Evolutionary conservation across 37 sponge, comb jelly and placozoan species (phyloP).

Genomic region (Cliona cf. orientalis): DNA sequence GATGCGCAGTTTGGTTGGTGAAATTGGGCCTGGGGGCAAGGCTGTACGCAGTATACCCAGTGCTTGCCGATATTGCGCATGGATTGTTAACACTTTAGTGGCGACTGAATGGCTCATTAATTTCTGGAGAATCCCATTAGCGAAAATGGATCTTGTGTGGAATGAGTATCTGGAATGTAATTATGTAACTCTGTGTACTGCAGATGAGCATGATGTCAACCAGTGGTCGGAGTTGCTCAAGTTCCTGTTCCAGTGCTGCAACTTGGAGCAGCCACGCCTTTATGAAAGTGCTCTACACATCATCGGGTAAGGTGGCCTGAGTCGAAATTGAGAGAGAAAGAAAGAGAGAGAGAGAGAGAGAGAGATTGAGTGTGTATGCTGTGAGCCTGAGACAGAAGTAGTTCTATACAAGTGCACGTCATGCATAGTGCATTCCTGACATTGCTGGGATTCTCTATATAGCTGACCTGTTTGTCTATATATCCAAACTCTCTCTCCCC

Average conservation of each 20-base stretch:
- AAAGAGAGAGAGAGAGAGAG: not conserved
- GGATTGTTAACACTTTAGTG: too few relatives aligned
- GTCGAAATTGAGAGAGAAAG: not conserved
- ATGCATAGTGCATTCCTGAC: not conserved
- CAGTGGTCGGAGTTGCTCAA: slow-evolving; percentile 92
- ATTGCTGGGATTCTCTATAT: not conserved
- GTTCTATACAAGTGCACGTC: not conserved
- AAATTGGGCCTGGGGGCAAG: too few relatives aligned
- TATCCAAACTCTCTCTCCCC: not conserved
- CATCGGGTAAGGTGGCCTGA: slow-evolving; percentile 78
- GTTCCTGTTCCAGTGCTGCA: slow-evolving; percentile 92
- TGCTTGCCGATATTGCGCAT: too few relatives aligned
- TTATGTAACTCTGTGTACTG: too few relatives aligned
- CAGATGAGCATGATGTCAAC: slow-evolving; percentile 83
- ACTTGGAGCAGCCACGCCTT: slow-evolving; percentile 57
- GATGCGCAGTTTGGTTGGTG: not conserved
- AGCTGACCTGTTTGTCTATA: not conserved
- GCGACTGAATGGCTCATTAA: too few relatives aligned
- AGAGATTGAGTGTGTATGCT: not conserved
- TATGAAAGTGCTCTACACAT: slow-evolving; percentile 91
- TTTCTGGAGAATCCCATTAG: too few relatives aligned
- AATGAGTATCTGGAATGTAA: too few relatives aligned
- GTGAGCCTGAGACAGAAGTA: not conserved
- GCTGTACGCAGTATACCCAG: too few relatives aligned
- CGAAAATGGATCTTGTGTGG: too few relatives aligned